Percentiles rank a stretch among this genome's conserved stretches.
Conservation (phyloP, 1,140 invertebrate species). For the Microvelia longipes region DNA sequence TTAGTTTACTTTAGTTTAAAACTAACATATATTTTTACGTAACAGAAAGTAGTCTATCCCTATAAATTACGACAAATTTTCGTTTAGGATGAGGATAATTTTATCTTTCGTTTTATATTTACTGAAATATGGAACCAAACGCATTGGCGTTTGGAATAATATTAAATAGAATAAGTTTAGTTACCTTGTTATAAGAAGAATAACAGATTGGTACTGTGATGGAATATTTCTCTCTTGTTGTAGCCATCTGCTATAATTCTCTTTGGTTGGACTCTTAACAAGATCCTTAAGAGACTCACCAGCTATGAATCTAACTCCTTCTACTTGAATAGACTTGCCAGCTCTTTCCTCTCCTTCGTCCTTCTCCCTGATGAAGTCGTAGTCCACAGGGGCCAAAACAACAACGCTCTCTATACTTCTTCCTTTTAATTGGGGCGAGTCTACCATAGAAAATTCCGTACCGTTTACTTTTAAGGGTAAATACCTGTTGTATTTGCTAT, state of each 20-base stretch:
- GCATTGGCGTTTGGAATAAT: too few relatives aligned
- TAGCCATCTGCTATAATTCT: constrained; percentile 65
- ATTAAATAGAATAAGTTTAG: too few relatives aligned
- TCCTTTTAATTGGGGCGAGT: constrained; percentile 50
- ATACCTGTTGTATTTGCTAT: constrained; percentile 62
- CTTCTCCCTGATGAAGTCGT: constrained; percentile 34
- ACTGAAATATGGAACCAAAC: too few relatives aligned
- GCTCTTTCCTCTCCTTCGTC: constrained; percentile 24
- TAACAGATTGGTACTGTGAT: constrained; percentile 55
- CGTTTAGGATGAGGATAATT: too few relatives aligned
- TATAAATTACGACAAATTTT: too few relatives aligned
- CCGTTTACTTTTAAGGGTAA: constrained; percentile 66
- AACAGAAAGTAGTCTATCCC: too few relatives aligned
- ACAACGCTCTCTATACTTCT: constrained; percentile 64
- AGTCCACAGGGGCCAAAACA: constrained; percentile 60
- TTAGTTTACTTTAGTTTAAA: too few relatives aligned
- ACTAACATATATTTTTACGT: too few relatives aligned
- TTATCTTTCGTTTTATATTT: too few relatives aligned
- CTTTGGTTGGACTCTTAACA: constrained; percentile 50
- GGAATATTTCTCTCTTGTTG: constrained; percentile 54
- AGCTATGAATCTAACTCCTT: constrained; percentile 35
- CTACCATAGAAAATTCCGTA: constrained; percentile 64
- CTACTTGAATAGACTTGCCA: constrained; percentile 30
- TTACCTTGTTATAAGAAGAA: constrained; percentile 63
- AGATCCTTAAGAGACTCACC: constrained; percentile 57